Base-by-base conservation (phyloP, 2,113 vertebrate genomes). In the Phycodurus eques region DNA sequence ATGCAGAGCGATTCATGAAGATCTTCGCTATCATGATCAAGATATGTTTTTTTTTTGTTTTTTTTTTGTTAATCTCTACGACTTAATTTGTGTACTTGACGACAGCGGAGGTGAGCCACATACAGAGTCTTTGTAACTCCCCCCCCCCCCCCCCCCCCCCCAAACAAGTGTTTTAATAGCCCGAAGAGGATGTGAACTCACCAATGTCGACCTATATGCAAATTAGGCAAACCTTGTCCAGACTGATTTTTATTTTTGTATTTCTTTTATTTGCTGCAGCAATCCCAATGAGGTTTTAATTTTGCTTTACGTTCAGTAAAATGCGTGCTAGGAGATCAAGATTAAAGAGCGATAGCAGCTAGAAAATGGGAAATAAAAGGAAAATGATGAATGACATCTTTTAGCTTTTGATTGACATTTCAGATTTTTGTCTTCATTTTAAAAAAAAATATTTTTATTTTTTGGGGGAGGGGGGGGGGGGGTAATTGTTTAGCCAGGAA, bases 51-150 rank as follows among this genome's bases (percentile, higher is more conserved):
- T 22, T 67, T 69, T 22, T 33, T 11, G 3, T 39, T 39, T 46
- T 63, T 8, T 42, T 17, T 22, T 63, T 69, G 14, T 33, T 11
- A 27, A 70, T 60, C 64, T 47, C 6, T 47, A 47, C 88, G 71
- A 82, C 80, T 86, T 83, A 53, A 86, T 77, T 80, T 87, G 80
- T 82, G 77, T 81, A 80, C 75, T 51, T 75, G 84, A 82, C 85
- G 81, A 84, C 84, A 85, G 84, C 86, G 67, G 72, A 66, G 73
- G 72, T 87, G 77, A 81, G 63, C 63, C 62, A 80, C 81, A 83
- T 63, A 79, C 75, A 22, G 68, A 17, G 68, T 77, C 73, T 84
- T 84, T 88, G 80, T 86, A 73, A 68, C 68, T 56, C 51, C 70
- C 70, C 63, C 44, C 35, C n/a, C 60, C 51, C 70, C 70, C 63